Conservation (phyloP, 2,888 invertebrate species). For the Rotaria magnacalcarata region DNA sequence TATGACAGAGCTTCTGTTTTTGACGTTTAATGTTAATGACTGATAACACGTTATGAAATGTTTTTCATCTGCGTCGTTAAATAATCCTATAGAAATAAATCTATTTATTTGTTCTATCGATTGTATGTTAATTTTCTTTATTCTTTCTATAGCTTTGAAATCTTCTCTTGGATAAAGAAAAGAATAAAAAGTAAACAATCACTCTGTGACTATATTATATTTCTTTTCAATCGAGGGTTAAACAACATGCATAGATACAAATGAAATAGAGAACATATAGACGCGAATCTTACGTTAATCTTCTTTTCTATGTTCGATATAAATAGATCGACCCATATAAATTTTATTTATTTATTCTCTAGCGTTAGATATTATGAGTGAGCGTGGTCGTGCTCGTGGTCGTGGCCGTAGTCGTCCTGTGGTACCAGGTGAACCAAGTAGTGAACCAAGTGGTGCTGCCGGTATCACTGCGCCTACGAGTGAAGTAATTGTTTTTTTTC, state of each 20-base stretch:
- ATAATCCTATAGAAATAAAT: too few relatives aligned
- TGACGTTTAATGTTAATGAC: too few relatives aligned
- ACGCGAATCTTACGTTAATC: not conserved
- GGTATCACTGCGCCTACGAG: not conserved
- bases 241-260: not conserved
- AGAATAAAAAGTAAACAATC: not conserved
- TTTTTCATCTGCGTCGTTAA: too few relatives aligned
- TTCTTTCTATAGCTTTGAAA: not conserved
- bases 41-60: too few relatives aligned
- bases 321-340: not conserved
- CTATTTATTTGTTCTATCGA: too few relatives aligned
- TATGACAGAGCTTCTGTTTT: too few relatives aligned
- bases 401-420: conserved; percentile 28
- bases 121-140: not conserved
- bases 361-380: not conserved
- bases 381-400: conserved; percentile 27
- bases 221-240: not conserved
- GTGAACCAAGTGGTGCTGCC: conserved; percentile 32
- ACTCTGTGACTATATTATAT: not conserved
- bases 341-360: not conserved
- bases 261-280: not conserved
- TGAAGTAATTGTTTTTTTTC: not conserved
- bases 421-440: not conserved
- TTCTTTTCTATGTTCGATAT: not conserved
- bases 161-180: not conserved